A percentile compares a stretch with the other conserved stretches of the same genome.
Conservation (phyloP, 2,113 vertebrate species). For the Todiramphus saurophagus region DNA sequence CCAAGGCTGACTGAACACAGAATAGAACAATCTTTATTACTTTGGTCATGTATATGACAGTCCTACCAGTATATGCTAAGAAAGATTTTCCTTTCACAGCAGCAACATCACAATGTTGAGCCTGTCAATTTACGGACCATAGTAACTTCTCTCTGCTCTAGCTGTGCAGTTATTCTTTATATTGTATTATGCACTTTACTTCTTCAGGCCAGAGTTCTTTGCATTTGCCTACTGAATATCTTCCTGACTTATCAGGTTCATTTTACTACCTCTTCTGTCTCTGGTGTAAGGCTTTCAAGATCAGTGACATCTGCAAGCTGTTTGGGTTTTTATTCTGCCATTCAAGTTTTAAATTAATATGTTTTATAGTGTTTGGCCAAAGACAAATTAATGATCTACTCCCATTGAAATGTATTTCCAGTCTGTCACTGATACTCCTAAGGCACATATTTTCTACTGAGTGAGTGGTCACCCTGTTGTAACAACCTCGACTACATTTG, state of each 20-base stretch:
- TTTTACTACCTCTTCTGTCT: background rate
- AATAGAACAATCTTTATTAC: background rate
- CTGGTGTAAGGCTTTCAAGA: background rate
- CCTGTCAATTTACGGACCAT: background rate
- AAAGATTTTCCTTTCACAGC: background rate
- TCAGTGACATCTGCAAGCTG: background rate
- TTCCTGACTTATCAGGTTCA: background rate
- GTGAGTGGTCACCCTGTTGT: background rate
- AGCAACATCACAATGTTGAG: background rate
- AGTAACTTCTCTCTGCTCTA: background rate
- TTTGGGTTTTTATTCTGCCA: background rate
- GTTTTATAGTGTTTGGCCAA: background rate
- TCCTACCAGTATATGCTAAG: background rate
- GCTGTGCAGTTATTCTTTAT: background rate
- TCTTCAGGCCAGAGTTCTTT: background rate
- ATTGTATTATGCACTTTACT: background rate
- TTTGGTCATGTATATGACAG: background rate
- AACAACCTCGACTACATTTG: background rate
- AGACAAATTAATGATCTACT: background rate
- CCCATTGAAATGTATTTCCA: background rate
- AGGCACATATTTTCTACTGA: background rate
- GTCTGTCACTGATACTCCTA: background rate
- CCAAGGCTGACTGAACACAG: background rate
- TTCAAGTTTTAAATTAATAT: background rate
- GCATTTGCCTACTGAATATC: background rate